A percentile compares a stretch with the other conserved stretches of the same genome.
phyloP scores from a whole-genome alignment of 2,888 invertebrate genomes.

The Chymomyza caudatula region DNA sequence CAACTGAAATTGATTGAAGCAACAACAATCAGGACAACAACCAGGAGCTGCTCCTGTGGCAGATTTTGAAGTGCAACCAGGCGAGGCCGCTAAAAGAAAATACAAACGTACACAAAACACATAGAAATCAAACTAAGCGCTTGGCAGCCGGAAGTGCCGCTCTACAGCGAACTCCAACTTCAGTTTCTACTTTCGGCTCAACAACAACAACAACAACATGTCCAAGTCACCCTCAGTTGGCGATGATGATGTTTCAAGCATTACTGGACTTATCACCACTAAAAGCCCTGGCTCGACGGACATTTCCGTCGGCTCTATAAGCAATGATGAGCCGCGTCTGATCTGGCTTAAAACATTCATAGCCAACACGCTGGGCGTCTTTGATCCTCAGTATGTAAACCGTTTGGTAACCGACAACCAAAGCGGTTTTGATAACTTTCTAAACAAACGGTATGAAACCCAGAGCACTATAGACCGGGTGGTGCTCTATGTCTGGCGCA shows the following conservation, averaged over 20 bases:
- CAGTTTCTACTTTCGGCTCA: too few relatives aligned
- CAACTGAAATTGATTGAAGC: conserved; percentile 62
- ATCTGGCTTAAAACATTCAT: conserved; percentile 85
- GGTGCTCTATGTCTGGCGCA: conserved; percentile 84
- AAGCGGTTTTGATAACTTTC: conserved; percentile 79
- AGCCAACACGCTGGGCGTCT: conserved; percentile 74
- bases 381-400: conserved; percentile 73
- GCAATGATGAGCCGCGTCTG: conserved; percentile 80
- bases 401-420: conserved; percentile 78
- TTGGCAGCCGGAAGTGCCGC: neutral
- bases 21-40: conserved; percentile 42
- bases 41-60: conserved; percentile 3
- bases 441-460: conserved; percentile 80
- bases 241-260: neutral
- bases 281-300: neutral
- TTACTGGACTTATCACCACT: neutral
- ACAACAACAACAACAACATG: neutral
- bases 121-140: conserved; percentile 1
- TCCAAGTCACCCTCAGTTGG: neutral
- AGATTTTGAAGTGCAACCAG: conserved; percentile 53
- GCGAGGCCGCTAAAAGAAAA: conserved; percentile 19
- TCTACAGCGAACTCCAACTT: too few relatives aligned
- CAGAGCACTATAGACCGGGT: conserved; percentile 80
- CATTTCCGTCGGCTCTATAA: conserved; percentile 12
- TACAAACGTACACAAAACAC: conserved; percentile 36